Evolutionary conservation across 1,140 invertebrate species (phyloP), one percentile per base, ranked within the genome.

Genomic region (Procambarus virginalis): DNA sequence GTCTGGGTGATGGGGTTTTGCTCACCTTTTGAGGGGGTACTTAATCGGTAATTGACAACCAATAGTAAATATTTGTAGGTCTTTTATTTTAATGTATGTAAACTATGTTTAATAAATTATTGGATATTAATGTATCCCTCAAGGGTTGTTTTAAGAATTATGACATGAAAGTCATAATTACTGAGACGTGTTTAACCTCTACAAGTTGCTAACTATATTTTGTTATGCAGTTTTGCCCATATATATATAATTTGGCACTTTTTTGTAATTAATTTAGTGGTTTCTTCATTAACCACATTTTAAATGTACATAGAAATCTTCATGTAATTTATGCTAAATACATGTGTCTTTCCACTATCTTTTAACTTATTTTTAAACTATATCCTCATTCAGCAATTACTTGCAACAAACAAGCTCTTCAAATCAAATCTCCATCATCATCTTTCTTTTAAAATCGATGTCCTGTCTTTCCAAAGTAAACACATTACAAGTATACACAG

Each of bases 321-420:
- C 45, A 78, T 89, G 80, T 83, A 83, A 89, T 83, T 89, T 89
- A 89, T 89, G 87, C 87, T 89, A 77, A 89, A 89, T 89, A 89
- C 82, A 89, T 48, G 75, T 89, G 87, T 89, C 81, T 89, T 89
- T 89, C 87, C 87, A 89, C 60, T 70, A 73, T 34, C 64, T 64
- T 17, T 48, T 88, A 48, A n/a, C 4, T 3, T 82, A 46, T 64
- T 45, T 14, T 64, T 64, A 4, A 20, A 64, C 60, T 64, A 14
- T 64, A 12, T 8, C 55, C 55, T 58, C 12, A 58, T 58, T 58
- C 12, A 58, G 55, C 12, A 6, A 58, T 58, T 2, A 58, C 6
- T 58, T 9, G 12, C 8, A 9, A 12, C 8, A 58, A 58, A 58
- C 55, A 58, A 58, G 34, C 34, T 34, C 34, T 34, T 34, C 34